Evolutionary conservation across 1,140 invertebrate genomes (phyloP).

Genomic region (Nymphalis io): DNA sequence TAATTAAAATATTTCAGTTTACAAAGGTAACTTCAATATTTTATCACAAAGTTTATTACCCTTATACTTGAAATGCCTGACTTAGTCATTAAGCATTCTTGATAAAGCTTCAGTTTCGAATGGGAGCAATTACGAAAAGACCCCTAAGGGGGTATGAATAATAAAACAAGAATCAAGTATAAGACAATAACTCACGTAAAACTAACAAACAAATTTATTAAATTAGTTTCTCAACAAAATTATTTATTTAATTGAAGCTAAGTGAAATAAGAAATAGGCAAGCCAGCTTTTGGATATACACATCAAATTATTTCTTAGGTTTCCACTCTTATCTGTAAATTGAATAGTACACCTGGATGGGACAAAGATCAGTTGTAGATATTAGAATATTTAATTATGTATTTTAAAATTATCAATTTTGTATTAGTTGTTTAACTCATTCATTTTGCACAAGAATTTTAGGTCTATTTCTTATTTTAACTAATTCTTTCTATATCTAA

Average conservation of each 20-base stretch:
- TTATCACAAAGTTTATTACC: conserved; percentile 9
- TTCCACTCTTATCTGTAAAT: no score
- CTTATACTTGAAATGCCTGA: background rate
- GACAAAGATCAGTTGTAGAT: no score
- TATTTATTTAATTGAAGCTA: conserved; percentile 1
- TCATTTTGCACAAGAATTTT: no score
- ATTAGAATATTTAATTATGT: no score
- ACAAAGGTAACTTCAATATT: conserved; percentile 7
- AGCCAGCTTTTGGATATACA: no score
- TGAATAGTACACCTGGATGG: no score
- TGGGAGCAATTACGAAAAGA: conserved; percentile 22
- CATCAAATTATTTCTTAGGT: no score
- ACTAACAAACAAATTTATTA: conserved; percentile 28
- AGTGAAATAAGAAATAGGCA: background rate
- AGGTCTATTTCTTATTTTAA: no score
- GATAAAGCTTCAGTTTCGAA: conserved; percentile 17
- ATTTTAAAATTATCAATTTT: no score
- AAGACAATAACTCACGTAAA: conserved; percentile 15
- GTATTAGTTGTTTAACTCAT: no score
- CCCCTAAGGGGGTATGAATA: conserved; percentile 25
- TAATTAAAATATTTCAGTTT: background rate
- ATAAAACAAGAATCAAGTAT: conserved; percentile 26
- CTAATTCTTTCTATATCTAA: no score
- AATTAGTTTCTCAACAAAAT: conserved; percentile 14
- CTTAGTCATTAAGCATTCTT: conserved; percentile 23